These are phyloP conservation scores for Eupeodes corollae DNA, from an alignment of 1,140 invertebrate species.

Conservation along the genomic window DNA sequence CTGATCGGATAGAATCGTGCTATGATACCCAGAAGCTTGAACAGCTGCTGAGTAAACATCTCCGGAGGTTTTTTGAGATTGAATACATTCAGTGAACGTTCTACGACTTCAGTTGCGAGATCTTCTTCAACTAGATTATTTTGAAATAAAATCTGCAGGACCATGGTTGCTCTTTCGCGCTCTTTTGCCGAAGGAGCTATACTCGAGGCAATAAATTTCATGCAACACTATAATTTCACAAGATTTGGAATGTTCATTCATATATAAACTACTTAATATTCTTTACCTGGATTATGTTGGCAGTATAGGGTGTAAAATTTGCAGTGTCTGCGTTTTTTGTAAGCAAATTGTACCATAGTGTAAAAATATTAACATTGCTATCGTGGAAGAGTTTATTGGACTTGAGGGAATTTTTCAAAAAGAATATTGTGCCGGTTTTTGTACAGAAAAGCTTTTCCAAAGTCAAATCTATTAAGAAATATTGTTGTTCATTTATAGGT, in stretches of 20 bases:
- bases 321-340: background rate
- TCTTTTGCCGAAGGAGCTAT: background rate
- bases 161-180: background rate
- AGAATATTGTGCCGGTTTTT: background rate
- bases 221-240: background rate
- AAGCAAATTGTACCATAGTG: background rate
- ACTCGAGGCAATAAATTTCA: background rate
- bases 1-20: background rate
- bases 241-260: background rate
- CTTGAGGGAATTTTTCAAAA: background rate
- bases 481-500: background rate
- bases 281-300: background rate
- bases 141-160: background rate
- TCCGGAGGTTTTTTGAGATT: background rate
- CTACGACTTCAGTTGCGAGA: background rate
- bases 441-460: background rate
- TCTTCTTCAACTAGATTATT: background rate
- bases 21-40: conserved; percentile 1
- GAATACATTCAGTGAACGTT: background rate
- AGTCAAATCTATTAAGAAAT: background rate
- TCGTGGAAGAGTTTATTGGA: background rate
- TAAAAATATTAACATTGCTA: background rate
- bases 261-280: background rate
- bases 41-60: background rate
- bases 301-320: background rate